A percentile compares a stretch with the other conserved stretches of the same genome.
Conservation (phyloP, 2,797 vertebrate genomes). For the Gobionotothen gibberifrons region DNA sequence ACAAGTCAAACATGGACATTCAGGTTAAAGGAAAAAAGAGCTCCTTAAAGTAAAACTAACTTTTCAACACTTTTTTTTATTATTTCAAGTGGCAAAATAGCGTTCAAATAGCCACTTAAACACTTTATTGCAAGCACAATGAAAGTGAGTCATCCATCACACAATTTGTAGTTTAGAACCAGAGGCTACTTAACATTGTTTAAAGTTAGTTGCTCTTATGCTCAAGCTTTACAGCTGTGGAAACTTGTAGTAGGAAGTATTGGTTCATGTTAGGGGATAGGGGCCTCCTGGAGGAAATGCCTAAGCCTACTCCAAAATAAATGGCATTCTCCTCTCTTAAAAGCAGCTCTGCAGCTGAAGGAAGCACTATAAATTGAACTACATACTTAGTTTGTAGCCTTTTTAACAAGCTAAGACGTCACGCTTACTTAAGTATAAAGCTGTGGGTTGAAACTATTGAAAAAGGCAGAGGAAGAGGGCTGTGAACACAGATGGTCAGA, state of each 20-base stretch:
- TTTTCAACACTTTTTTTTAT: constrained; percentile 12
- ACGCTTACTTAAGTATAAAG: constrained; percentile 1
- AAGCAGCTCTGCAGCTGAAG: constrained; percentile 16
- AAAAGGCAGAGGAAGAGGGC: neutral
- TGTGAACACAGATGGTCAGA: constrained; percentile 5
- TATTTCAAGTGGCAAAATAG: neutral
- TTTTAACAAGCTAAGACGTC: constrained; percentile 7
- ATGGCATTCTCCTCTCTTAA: constrained; percentile 1
- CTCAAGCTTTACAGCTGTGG: constrained; percentile 13
- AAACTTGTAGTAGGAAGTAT: constrained; percentile 30
- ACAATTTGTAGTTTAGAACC: neutral
- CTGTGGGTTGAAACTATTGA: constrained; percentile 1
- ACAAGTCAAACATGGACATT: neutral
- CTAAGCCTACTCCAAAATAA: constrained; percentile 45
- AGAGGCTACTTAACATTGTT: neutral
- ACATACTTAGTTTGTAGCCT: constrained; percentile 9
- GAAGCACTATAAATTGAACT: neutral
- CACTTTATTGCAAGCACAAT: neutral
- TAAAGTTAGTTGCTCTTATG: constrained; percentile 2
- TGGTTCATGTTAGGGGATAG: constrained; percentile 37
- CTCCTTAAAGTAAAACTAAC: constrained; percentile 13
- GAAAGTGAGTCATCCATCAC: neutral
- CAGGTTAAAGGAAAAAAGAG: constrained; percentile 1
- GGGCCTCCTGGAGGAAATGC: constrained; percentile 67
- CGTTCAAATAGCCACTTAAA: neutral